A percentile compares a stretch with the other conserved stretches of the same genome.
These are phyloP conservation scores for Axinella damicornis DNA, from an alignment of 37 sponge, comb jelly and placozoan genomes.

Conservation along the genomic window DNA sequence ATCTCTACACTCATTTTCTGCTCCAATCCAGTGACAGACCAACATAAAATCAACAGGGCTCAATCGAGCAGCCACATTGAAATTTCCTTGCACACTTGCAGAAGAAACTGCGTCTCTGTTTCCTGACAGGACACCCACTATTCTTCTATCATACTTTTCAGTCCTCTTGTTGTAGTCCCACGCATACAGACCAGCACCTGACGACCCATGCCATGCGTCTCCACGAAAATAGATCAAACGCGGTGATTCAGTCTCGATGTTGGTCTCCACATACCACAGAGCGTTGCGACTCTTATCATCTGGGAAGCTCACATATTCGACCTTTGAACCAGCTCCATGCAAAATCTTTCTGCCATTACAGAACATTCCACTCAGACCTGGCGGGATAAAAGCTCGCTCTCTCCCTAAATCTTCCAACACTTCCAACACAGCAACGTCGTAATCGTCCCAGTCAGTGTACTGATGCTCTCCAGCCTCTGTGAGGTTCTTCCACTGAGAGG, in stretches of 20 bases:
- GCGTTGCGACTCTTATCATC: slow-evolving; percentile 79
- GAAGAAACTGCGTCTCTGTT: slow-evolving; percentile 47
- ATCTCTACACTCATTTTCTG: slow-evolving; percentile 48
- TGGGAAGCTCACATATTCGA: slow-evolving; percentile 82
- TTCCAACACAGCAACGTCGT: slow-evolving; percentile 74
- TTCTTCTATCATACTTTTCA: slow-evolving; percentile 53
- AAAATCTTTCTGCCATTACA: slow-evolving; percentile 20
- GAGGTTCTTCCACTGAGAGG: slow-evolving; percentile 69
- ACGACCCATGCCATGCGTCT: slow-evolving; percentile 85
- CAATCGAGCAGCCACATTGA: slow-evolving; percentile 79
- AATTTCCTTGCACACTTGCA: slow-evolving; percentile 55
- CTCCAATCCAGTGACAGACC: slow-evolving; percentile 75
- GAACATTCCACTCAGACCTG: slow-evolving; percentile 72
- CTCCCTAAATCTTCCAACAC: slow-evolving; percentile 26
- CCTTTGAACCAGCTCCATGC: slow-evolving; percentile 62
- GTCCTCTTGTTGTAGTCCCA: slow-evolving; percentile 62
- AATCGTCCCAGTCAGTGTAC: slow-evolving; percentile 73
- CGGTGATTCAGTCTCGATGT: slow-evolving; percentile 48
- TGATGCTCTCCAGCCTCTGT: slow-evolving; percentile 12
- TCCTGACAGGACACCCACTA: slow-evolving; percentile 78
- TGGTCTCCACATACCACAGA: slow-evolving; percentile 69
- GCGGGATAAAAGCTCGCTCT: slow-evolving; percentile 46
- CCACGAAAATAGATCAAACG: slow-evolving; percentile 80
- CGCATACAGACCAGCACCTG: slow-evolving; percentile 79
- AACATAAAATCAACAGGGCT: slow-evolving; percentile 54